Evolutionary conservation across 2,797 vertebrate genomes (phyloP).

Genomic region (Melopsittacus undulatus): DNA sequence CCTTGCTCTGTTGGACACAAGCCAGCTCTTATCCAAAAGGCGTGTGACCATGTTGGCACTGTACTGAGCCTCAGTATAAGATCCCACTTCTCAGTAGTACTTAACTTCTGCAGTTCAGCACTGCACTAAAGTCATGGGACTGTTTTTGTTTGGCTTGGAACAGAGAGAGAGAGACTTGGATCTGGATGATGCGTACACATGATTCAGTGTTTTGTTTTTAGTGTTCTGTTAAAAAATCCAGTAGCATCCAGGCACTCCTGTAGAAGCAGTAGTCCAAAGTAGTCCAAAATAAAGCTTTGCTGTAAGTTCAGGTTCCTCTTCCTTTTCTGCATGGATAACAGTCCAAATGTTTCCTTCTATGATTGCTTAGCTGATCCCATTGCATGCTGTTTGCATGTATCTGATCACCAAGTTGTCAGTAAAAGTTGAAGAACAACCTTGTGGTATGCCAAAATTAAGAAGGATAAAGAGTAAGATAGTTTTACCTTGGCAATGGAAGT

Average conservation of each 20-base stretch:
- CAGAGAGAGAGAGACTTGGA: not conserved
- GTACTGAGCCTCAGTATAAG: not conserved
- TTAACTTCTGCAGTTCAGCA: not conserved
- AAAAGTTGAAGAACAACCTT: not conserved
- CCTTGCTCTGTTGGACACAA: not conserved
- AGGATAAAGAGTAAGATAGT: not conserved
- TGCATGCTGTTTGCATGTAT: not conserved
- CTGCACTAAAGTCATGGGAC: not conserved
- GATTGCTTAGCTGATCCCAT: not conserved
- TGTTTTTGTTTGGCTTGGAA: not conserved
- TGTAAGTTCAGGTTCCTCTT: not conserved
- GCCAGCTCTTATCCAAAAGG: not conserved
- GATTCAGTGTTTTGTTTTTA: not conserved
- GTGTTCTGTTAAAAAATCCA: not conserved
- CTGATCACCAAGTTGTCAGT: not conserved
- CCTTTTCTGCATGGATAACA: not conserved
- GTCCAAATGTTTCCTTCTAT: not conserved
- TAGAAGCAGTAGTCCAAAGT: not conserved
- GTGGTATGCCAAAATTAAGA: not conserved
- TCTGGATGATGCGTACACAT: not conserved
- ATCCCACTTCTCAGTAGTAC: not conserved
- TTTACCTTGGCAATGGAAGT: not conserved
- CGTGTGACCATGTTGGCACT: not conserved
- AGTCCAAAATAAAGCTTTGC: not conserved
- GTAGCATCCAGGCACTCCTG: not conserved